Base-by-base conservation (phyloP, 2,888 invertebrate genomes). In the Chloromyia formosa region DNA sequence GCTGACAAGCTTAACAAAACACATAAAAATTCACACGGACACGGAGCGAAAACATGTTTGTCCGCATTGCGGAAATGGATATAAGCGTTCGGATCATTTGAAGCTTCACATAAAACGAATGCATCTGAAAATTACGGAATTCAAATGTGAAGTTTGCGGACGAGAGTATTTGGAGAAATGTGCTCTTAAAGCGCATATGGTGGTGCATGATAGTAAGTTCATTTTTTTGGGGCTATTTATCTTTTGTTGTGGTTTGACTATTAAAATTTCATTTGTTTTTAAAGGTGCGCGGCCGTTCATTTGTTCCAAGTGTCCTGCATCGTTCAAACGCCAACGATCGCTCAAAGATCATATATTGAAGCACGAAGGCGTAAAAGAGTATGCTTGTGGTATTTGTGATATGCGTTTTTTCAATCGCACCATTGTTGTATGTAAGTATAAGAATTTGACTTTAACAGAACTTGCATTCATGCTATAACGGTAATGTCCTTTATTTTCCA, bases 71-170 rank as follows among this genome's bases (percentile, higher is more conserved):
- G 66, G 66, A 20, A 49, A 49, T 9, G 49, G 60, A 18, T 74
- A 66, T 18, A 66, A 66, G 45, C 66, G 66, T 22, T 66, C 74
- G 1, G 66, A 74, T 66, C 66, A 68, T 27, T 56, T 74, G 16
- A 56, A 74, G 45, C 14, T 68, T 2, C 74, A 74, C 45, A 74
- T 74, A 12, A 68, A 74, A 18, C 66, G 74, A 3, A 68, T 74
- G 42, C 74, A 74, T 58, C 66, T 74, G 49, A 74, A 68, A 12
- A 66, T 66, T 9, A 20, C 14, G 12, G 58, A 68, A 4, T 49
- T 68, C 20, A 66, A 66, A 45, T 74, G 74, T 18, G 58, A 58
- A 12, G 58, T 60, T 7, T 74, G 74, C 22, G 66, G 66, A 23
- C 66, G 58, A 35, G 60, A 45, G 16, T 73, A 61, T 49, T 42